Conservation (phyloP, 2,797 vertebrate genomes). For the Orestias chungarensis region DNA sequence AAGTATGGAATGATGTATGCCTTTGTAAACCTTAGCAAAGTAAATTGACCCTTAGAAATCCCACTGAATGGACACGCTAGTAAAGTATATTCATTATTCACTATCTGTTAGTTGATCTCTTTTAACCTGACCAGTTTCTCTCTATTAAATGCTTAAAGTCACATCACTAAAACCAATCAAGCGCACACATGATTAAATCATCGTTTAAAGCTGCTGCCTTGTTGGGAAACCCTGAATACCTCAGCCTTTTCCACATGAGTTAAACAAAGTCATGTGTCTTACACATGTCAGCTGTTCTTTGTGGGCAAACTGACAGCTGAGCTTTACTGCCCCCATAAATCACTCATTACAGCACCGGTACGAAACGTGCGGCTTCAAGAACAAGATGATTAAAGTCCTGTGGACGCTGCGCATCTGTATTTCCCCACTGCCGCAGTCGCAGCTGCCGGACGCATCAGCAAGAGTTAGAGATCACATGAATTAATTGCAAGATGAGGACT, state of each 20-base stretch:
- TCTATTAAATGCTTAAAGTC: conserved; percentile 1
- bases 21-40: neutral
- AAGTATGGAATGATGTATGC: neutral
- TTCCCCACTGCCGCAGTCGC: conserved; percentile 27
- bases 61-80: no score
- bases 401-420: conserved; percentile 11
- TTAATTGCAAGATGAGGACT: conserved; percentile 60
- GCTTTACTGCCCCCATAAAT: conserved; percentile 17
- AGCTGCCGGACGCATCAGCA: conserved; percentile 43
- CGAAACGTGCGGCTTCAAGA: conserved; percentile 1
- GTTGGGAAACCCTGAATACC: neutral
- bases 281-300: conserved; percentile 1
- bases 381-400: conserved; percentile 19
- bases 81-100: neutral
- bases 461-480: conserved; percentile 58
- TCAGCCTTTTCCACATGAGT: neutral
- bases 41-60: neutral
- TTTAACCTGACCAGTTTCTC: neutral
- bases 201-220: neutral
- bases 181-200: neutral
- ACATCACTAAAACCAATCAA: neutral
- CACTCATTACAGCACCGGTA: conserved; percentile 19
- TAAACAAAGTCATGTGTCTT: neutral
- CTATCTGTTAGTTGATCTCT: neutral
- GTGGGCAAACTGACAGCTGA: conserved; percentile 4